Conservation (phyloP, 2,113 vertebrate genomes). For the Ahaetulla prasina region DNA sequence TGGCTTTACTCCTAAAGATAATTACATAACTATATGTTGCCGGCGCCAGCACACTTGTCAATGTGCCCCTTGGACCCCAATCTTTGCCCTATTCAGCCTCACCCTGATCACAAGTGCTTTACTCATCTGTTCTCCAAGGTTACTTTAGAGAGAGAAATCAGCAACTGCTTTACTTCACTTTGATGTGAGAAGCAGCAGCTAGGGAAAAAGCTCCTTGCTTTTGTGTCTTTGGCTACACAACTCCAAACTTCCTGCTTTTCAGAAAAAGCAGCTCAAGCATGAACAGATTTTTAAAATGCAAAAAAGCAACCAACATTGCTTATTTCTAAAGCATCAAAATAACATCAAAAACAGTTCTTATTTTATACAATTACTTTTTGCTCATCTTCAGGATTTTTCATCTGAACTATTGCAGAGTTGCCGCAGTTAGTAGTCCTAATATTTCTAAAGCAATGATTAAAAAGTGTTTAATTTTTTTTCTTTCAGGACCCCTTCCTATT, state of each 20-base stretch:
- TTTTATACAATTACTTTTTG: not conserved
- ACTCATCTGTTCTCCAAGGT: not conserved
- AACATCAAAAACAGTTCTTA: not conserved
- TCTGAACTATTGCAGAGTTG: not conserved
- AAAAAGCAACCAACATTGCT: not conserved
- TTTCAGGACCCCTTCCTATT: not conserved
- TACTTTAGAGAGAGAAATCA: no score
- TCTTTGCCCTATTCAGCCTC: not conserved
- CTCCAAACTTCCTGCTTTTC: not conserved
- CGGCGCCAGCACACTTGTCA: not conserved
- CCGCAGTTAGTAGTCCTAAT: not conserved
- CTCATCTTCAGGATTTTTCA: not conserved
- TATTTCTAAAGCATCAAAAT: not conserved
- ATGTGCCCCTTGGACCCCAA: not conserved
- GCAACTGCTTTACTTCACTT: not conserved
- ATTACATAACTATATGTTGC: not conserved
- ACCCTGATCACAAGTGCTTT: not conserved
- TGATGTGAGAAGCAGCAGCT: not conserved
- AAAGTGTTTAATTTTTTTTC: not conserved
- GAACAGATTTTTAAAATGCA: not conserved
- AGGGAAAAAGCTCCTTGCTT: not conserved
- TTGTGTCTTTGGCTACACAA: not conserved
- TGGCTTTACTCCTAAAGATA: not conserved
- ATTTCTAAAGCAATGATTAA: not conserved
- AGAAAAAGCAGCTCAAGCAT: not conserved